Percentiles rank a stretch among this genome's conserved stretches.
phyloP scores from a whole-genome alignment of 2,113 vertebrate genomes.

The Sinocyclocheilus anophthalmus region DNA sequence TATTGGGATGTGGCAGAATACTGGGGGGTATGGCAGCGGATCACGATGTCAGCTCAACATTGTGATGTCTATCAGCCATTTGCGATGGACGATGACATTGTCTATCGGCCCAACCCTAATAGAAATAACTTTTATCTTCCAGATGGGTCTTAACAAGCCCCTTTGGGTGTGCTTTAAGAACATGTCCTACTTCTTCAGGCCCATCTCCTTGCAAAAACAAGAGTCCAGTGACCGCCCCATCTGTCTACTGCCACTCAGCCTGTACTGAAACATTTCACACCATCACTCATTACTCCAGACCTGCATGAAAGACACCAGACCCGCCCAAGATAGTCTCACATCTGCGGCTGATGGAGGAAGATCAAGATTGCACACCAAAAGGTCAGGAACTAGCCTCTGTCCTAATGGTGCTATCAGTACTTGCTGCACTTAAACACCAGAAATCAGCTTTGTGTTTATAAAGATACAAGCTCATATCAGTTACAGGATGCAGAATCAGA shows the following conservation, averaged over 20 bases:
- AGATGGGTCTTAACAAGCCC: constrained; percentile 12
- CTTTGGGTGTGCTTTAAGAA: constrained; percentile 39
- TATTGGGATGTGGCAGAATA: no score
- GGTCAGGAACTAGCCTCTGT: neutral
- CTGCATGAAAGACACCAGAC: constrained; percentile 10
- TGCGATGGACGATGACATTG: no score
- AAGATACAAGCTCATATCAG: neutral
- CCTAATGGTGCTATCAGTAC: neutral
- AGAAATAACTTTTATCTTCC: neutral
- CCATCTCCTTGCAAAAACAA: constrained; percentile 1
- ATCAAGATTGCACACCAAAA: constrained; percentile 17
- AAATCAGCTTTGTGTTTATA: neutral
- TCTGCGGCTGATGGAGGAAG: neutral
- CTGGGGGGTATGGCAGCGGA: no score
- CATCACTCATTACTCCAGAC: constrained; percentile 13
- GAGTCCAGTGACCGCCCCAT: constrained; percentile 40
- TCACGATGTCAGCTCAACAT: no score
- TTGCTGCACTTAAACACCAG: neutral
- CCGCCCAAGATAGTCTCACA: neutral
- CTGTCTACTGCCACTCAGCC: constrained; percentile 46
- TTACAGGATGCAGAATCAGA: neutral
- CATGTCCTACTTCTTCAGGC: constrained; percentile 32
- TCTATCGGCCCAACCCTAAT: no score
- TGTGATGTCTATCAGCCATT: no score
- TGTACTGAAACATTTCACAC: constrained; percentile 39